A percentile compares a stretch with the other conserved stretches of the same genome.
Conservation (phyloP, 1,140 invertebrate genomes). For the Drosophila orena region DNA sequence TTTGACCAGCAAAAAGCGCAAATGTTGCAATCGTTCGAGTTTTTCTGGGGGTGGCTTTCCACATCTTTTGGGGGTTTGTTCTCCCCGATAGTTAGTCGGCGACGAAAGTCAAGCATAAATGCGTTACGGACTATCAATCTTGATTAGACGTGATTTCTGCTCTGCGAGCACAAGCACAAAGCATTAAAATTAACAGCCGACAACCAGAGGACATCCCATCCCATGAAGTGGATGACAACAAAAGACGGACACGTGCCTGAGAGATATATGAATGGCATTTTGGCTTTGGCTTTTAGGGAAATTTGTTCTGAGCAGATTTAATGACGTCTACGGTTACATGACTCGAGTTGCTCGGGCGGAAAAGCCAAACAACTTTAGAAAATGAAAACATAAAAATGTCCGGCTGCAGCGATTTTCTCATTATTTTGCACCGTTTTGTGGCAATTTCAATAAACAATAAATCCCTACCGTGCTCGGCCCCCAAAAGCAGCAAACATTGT, state of each 20-base stretch:
- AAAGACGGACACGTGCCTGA: constrained; percentile 64
- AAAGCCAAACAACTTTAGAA: constrained; percentile 78
- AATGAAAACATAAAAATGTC: constrained; percentile 83
- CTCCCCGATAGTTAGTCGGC: constrained; percentile 23
- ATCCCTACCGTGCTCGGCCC: constrained; percentile 62
- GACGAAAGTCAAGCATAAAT: constrained; percentile 72
- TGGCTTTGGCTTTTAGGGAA: constrained; percentile 54
- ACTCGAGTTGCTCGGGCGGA: constrained; percentile 44
- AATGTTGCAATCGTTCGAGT: constrained; percentile 42
- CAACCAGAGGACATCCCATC: constrained; percentile 10
- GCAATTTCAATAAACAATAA: constrained; percentile 83
- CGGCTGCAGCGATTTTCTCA: constrained; percentile 76
- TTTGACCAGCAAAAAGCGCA: constrained; percentile 76
- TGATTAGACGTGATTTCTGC: constrained; percentile 81
- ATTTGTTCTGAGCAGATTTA: constrained; percentile 54
- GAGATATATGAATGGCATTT: constrained; percentile 15
- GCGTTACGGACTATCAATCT: constrained; percentile 83
- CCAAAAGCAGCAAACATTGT: constrained; percentile 33
- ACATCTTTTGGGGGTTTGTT: constrained; percentile 9
- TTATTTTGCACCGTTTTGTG: constrained; percentile 83
- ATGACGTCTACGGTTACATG: constrained; percentile 71
- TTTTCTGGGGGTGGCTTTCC: constrained; percentile 31
- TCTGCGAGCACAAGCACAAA: constrained; percentile 47
- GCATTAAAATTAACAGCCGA: constrained; percentile 71
- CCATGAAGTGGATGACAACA: constrained; percentile 38